phyloP scores from a whole-genome alignment of 92 coral and sea anemone species.

The Actinostola sp. region DNA sequence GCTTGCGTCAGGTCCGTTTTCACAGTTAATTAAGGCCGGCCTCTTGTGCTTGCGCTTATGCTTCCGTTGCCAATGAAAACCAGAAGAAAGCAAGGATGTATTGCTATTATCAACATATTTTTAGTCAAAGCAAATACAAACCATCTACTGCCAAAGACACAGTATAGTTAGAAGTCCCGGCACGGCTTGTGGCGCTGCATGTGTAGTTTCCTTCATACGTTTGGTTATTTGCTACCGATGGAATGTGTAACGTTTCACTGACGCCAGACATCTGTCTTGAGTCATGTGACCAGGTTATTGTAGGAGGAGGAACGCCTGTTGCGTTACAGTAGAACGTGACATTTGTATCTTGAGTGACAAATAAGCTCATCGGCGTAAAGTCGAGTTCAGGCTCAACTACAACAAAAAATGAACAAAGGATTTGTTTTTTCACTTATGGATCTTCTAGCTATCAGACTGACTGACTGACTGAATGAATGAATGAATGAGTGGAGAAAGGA shows the following conservation, averaged over 20 bases:
- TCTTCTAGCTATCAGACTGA: no score
- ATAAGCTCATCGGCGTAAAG: background rate
- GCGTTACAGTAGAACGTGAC: conserved; percentile 51
- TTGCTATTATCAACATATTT: no score
- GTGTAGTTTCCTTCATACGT: conserved; percentile 51
- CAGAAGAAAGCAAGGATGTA: no score
- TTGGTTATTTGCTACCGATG: conserved; percentile 21
- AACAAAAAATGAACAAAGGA: background rate
- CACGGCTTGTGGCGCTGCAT: conserved; percentile 50
- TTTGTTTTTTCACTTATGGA: no score
- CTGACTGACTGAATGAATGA: background rate
- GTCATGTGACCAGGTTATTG: conserved; percentile 31
- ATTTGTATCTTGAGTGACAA: conserved; percentile 10
- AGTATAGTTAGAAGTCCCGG: conserved; percentile 23
- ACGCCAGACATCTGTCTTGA: conserved; percentile 1
- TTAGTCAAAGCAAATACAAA: no score
- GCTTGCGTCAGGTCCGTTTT: no score
- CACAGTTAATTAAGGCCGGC: no score
- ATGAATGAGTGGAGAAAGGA: background rate
- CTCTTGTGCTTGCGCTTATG: no score
- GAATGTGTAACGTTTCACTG: conserved; percentile 16
- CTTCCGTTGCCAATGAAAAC: no score
- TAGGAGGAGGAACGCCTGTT: conserved; percentile 43
- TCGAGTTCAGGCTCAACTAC: conserved; percentile 56
- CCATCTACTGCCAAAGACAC: conserved; percentile 47